These are phyloP conservation scores for Graptemys geographica DNA, from an alignment of 2,797 vertebrate species.

Conservation along the genomic window DNA sequence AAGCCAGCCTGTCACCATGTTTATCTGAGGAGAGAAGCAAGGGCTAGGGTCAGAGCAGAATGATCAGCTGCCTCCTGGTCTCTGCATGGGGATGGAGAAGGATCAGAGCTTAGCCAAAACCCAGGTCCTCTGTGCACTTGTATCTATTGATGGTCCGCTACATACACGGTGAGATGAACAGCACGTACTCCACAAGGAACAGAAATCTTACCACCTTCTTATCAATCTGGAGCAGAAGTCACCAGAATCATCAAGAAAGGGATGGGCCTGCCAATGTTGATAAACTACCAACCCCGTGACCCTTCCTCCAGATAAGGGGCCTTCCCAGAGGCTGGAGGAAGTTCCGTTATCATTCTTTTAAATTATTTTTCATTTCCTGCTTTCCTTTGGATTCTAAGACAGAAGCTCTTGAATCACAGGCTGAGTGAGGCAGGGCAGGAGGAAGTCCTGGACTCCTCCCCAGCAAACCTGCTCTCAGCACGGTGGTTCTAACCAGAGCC, in stretches of 20 bases:
- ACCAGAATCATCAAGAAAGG: not conserved
- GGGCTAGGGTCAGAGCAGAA: accelerated
- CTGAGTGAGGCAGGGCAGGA: not conserved
- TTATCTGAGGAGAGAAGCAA: slow-evolving; percentile 81
- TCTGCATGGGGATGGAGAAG: not conserved
- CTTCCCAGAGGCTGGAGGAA: not conserved
- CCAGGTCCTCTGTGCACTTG: not conserved
- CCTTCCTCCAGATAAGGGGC: not conserved
- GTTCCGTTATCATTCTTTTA: not conserved
- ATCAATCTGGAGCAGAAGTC: not conserved
- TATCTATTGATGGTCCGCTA: not conserved
- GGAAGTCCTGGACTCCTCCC: not conserved
- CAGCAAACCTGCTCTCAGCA: not conserved
- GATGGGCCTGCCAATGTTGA: not conserved
- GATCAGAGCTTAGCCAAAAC: not conserved
- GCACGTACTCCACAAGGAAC: not conserved
- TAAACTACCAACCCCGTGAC: not conserved
- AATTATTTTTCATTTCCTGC: not conserved
- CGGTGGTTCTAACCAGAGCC: not conserved
- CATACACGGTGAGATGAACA: not conserved
- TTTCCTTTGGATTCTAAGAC: not conserved
- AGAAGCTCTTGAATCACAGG: accelerated
- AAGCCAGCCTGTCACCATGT: slow-evolving; percentile 92
- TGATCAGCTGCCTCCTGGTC: not conserved
- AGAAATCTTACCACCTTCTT: not conserved